Evolutionary conservation across 2,888 invertebrate genomes (phyloP).

Genomic region (Epirrhoe alternata): DNA sequence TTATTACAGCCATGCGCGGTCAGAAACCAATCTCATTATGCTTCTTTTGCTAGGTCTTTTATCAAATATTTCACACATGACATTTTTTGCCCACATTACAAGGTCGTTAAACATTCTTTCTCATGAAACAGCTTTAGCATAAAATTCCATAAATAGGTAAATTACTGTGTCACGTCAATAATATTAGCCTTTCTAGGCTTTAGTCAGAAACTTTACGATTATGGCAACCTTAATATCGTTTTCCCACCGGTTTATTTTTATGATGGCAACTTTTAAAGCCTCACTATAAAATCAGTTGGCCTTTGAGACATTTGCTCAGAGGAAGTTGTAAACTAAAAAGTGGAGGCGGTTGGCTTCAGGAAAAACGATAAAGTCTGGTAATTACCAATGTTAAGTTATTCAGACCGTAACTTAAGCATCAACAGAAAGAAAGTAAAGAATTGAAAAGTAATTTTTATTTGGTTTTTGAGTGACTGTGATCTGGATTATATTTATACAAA

Average conservation of each 20-base stretch:
- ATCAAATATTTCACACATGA: background rate
- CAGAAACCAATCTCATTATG: background rate
- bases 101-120: background rate
- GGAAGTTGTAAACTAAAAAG: conserved; percentile 21
- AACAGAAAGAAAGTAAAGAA: conserved; percentile 13
- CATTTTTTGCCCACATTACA: conserved; percentile 2
- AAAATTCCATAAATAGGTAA: conserved; percentile 8
- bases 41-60: background rate
- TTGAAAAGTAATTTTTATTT: conserved; percentile 9
- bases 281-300: conserved; percentile 15
- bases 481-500: background rate
- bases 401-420: conserved; percentile 1
- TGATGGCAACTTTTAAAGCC: conserved; percentile 10
- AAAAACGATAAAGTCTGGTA: conserved; percentile 12
- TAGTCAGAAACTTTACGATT: conserved; percentile 19
- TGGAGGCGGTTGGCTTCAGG: background rate
- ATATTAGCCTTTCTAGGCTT: conserved; percentile 17
- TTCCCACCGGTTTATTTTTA: conserved; percentile 1
- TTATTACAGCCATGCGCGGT: background rate
- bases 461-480: background rate
- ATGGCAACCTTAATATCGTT: conserved; percentile 9
- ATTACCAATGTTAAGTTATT: conserved; percentile 7
- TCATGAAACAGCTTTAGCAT: conserved; percentile 12
- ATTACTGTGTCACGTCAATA: conserved; percentile 8
- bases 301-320: conserved; percentile 16